These are phyloP conservation scores for Eremophila alpestris DNA, from an alignment of 2,797 vertebrate species.

Conservation along the genomic window DNA sequence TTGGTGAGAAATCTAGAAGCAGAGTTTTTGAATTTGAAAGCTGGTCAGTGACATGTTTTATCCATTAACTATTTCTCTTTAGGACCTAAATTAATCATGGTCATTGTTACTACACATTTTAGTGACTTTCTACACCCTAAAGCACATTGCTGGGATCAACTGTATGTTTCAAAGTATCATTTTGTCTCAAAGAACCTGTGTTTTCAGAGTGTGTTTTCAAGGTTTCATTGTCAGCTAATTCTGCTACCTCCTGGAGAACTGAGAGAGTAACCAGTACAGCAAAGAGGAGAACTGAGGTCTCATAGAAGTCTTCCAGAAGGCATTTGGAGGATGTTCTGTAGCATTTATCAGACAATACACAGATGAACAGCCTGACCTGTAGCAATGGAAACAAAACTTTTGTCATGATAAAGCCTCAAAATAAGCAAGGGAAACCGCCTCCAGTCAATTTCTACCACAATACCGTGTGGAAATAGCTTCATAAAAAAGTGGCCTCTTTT, in stretches of 20 bases:
- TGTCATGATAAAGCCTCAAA: neutral
- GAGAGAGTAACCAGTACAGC: neutral
- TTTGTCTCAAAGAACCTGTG: neutral
- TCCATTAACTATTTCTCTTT: neutral
- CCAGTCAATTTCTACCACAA: accelerated
- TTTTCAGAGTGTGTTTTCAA: neutral
- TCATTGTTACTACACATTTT: neutral
- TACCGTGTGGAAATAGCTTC: neutral
- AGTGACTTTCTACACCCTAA: neutral
- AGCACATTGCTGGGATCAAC: neutral
- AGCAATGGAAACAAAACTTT: neutral
- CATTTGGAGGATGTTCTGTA: neutral
- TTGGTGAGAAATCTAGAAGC: neutral
- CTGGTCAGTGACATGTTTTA: neutral
- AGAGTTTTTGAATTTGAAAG: neutral
- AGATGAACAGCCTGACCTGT: neutral
- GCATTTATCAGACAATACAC: neutral
- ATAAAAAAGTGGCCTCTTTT: neutral
- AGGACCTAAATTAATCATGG: neutral
- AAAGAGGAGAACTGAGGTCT: neutral
- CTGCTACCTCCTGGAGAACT: neutral
- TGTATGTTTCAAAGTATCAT: neutral
- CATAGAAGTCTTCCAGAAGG: neutral
- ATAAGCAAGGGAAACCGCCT: neutral
- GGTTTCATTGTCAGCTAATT: neutral